phyloP scores from a whole-genome alignment of 2,113 vertebrate genomes.

The Connochaetes taurinus region DNA sequence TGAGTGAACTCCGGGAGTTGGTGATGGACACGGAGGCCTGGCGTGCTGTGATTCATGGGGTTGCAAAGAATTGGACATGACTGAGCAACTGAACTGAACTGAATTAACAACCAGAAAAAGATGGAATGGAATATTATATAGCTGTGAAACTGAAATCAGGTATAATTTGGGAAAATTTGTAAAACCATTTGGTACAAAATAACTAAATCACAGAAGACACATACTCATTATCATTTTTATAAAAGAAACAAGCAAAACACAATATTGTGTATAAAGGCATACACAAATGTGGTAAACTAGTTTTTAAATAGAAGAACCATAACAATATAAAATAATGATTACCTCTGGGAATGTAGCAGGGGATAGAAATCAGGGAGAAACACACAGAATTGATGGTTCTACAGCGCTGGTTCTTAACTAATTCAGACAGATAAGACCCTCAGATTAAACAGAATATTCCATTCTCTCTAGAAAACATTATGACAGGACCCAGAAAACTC shows the following conservation, averaged over 20 bases:
- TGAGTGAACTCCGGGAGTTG: too few species aligned
- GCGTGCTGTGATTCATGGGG: too few species aligned
- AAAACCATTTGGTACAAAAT: not conserved
- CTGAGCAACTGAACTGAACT: too few species aligned
- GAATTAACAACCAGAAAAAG: not conserved
- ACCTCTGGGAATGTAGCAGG: not conserved
- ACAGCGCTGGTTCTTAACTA: not conserved
- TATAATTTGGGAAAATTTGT: not conserved
- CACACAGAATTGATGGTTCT: not conserved
- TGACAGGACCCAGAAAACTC: not conserved
- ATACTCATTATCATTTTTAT: not conserved
- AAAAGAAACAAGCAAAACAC: not conserved
- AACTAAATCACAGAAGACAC: not conserved
- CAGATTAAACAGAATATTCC: not conserved
- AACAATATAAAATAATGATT: not conserved
- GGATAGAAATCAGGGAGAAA: not conserved
- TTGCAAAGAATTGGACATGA: too few species aligned
- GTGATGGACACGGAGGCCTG: too few species aligned
- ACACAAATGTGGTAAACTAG: not conserved
- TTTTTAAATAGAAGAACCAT: not conserved
- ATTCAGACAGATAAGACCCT: not conserved
- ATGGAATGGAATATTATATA: not conserved
- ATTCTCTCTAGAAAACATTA: not conserved
- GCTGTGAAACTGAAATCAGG: not conserved
- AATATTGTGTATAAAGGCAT: not conserved